Evolutionary conservation across 2,113 vertebrate genomes (phyloP), one percentile per base, ranked within the genome.

Genomic region (Oncorhynchus gorbuscha): DNA sequence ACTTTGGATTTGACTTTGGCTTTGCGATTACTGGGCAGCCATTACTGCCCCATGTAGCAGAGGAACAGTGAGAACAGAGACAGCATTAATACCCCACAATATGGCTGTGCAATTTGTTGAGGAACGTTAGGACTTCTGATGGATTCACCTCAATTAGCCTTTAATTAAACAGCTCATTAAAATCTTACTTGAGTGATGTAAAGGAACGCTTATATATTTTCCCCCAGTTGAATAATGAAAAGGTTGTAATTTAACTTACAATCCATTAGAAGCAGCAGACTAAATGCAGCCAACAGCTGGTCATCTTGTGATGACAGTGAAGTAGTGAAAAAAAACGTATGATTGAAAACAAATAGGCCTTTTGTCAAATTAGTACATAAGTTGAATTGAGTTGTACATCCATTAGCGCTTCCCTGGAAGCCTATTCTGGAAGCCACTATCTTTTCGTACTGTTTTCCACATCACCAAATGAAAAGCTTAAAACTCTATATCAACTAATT

Each of bases 131-230:
- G 92, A 90, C 82, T 91, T 93, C 93, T 94, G 94, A 94, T 94
- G 93, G 92, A 94, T 92, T 95, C 93, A 94, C 93, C 93, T 93
- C 93, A 95, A 94, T 95, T 95, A 95, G 91, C 93, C 92, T 94
- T 94, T 94, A 93, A 94, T 93, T 94, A 95, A 95, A 91, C 89
- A 93, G 88, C 91, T 94, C 90, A 93, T 95, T 95, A 94, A 94
- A 95, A 94, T 81, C 86, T 89, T 85, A 93, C 93, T 89, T 93
- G 92, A 93, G 93, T 93, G 87, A 87, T 85, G 82, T 87, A 88
- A 89, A 92, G 84, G 90, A 92, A 91, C 91, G 77, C 84, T 91
- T 79, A 69, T 66, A 66, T 79, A 68, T 80, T 86, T 93, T 86
- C 59, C n/a, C n/a, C 5, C 89, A 84, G 16, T 89, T 94, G 59